Conservation (phyloP, 2,113 vertebrate genomes). For the Cephalopterus ornatus region DNA sequence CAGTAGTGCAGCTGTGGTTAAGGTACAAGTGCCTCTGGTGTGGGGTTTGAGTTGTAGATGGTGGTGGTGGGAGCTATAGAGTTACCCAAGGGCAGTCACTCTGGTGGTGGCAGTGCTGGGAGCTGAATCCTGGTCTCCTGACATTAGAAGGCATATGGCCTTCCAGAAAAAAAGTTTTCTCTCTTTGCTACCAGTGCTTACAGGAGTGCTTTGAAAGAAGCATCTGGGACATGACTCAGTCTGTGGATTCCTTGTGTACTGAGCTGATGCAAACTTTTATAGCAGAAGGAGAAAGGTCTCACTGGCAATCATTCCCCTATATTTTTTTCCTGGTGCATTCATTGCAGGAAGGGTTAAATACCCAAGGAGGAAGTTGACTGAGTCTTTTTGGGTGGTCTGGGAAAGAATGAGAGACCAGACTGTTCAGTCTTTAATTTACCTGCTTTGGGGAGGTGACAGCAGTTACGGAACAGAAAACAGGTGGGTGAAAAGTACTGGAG, state of each 20-base stretch:
- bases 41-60: background rate
- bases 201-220: background rate
- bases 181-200: background rate
- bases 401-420: constrained; percentile 23
- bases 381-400: constrained; percentile 44
- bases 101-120: background rate
- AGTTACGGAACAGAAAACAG: constrained; percentile 2
- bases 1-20: background rate
- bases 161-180: background rate
- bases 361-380: background rate
- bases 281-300: background rate
- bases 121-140: background rate
- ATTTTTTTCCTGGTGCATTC: background rate
- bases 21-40: background rate
- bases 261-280: background rate
- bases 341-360: constrained; percentile 36
- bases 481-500: background rate
- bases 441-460: background rate
- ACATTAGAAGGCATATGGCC: background rate
- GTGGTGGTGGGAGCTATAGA: background rate
- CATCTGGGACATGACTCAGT: background rate
- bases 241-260: background rate
- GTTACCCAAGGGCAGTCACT: background rate
- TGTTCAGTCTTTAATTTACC: constrained; percentile 39
- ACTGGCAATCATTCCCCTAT: background rate